Evolutionary conservation across 2,888 invertebrate genomes (phyloP), one percentile per base, ranked within the genome.

Genomic region (Drosophila anceps): DNA sequence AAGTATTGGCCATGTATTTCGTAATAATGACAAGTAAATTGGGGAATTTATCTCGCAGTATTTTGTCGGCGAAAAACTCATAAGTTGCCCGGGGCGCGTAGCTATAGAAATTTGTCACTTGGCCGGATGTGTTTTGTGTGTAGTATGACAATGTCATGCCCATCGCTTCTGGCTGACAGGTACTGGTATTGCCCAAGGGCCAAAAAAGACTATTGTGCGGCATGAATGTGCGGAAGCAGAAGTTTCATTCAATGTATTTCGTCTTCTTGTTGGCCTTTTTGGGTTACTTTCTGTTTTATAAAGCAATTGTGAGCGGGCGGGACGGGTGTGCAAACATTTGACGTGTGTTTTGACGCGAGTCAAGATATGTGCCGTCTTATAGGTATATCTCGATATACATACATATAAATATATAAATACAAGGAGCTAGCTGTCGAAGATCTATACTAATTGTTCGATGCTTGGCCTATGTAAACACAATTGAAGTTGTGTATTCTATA

Each of bases 291-390:
- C 44, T 58, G 39, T 51, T 6, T 18, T 12, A 18, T 18, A 7
- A 61, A 48, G 57, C 29, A 46, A 55, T 62, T 67, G 62, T 57
- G 5, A 48, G 43, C 35, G 66, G 58, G 46, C 39, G 65, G 64
- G 50, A 70, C 69, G 76, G 88, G 82, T 90, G 82, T 82, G 83
- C 82, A 91, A 90, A 91, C 91, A 91, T 90, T 91, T 91, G 91
- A 90, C 91, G 91, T 91, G 91, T 91, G 91, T 91, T 91, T 82
- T 91, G 92, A 89, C 90, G 83, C 88, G 83, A 89, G 84, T 80
- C 84, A 84, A 84, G 67, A 79, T 76, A 75, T 54, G 35, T 31
- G 46, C 24, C 59, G 41, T 50, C 15, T 33, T 15, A 51, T 57
- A 41, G 15, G 10, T 29, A 60, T 41, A 20, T 59, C 27, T 31